Base-by-base conservation (phyloP, 2,888 invertebrate genomes). In the Ellobium chinense region DNA sequence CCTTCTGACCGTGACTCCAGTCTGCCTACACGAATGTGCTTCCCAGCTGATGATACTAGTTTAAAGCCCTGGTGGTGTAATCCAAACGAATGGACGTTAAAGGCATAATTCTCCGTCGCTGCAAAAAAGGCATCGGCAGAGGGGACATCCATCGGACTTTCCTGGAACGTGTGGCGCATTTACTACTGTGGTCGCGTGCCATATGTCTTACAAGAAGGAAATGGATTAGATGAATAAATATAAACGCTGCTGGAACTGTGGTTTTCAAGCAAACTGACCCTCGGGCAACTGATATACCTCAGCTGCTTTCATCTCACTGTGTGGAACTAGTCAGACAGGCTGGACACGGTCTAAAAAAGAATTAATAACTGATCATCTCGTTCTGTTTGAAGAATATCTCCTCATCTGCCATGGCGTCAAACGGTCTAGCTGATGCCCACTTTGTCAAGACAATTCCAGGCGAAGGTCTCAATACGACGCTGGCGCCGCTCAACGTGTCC, bases 71-170 rank as follows among this genome's bases (percentile, higher is more conserved):
- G n/a, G n/a, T n/a, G n/a, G n/a, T n/a, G 46, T 46, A 34, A 56
- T 36, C 36, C 56, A 27, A 66, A 24, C 78, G 63, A 63, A 79
- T 79, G 78, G 78, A 79, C 78, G 27, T 79, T 79, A 79, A 58
- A 65, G 72, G 72, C n/a, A 72, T 79, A 7, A 65, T 79, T 37
- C 36, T 79, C 31, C 65, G 73, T 34, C 63, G 73, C 63, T 72
- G 37, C 65, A 79, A 65, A 27, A 79, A 79, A 37, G 56, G 72
- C 36, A 37, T 72, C 18, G 37, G 60, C 70, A 69, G 46, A 39
- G 24, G 77, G 29, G 58, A 63, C 18, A 31, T 68, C n/a, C 37
- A 21, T 5, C 1, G 29, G 9, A 27, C 24, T 14, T 31, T 36
- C n/a, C 29, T 70, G 18, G 78, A 70, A n/a, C 63, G 37, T 37